These are phyloP conservation scores for Porphyrio hochstetteri DNA, from an alignment of 2,113 vertebrate genomes.

Conservation along the genomic window DNA sequence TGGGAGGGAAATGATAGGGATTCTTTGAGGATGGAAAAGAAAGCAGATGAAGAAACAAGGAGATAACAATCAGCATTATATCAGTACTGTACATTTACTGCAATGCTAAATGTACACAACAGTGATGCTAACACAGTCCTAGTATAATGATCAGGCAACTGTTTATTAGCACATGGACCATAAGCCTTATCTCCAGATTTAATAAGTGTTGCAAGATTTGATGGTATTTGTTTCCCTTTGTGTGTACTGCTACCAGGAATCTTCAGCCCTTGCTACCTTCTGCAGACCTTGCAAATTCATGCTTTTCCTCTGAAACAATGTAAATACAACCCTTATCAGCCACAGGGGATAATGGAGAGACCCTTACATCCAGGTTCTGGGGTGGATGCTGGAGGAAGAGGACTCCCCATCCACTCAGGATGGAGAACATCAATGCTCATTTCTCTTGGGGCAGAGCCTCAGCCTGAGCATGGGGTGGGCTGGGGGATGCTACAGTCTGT, in stretches of 20 bases:
- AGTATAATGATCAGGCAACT: not conserved
- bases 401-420: rapidly evolving
- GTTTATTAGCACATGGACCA: not conserved
- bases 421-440: rapidly evolving
- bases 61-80: not conserved
- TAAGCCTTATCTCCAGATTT: not conserved
- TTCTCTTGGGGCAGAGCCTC: not conserved
- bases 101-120: not conserved
- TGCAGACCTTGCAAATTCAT: not conserved
- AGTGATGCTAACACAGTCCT: not conserved
- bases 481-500: not conserved
- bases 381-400: not conserved
- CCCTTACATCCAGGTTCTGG: not conserved
- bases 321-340: not conserved
- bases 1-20: not conserved
- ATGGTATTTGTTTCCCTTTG: not conserved
- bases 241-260: rapidly evolving
- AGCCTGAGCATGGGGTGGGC: not conserved
- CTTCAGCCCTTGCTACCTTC: not conserved
- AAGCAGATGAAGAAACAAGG: not conserved
- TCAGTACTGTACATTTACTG: not conserved
- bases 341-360: rapidly evolving
- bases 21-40: not conserved
- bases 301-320: not conserved
- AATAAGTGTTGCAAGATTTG: not conserved